Conservation (phyloP, 1,140 invertebrate genomes). For the Halyomorpha halys region DNA sequence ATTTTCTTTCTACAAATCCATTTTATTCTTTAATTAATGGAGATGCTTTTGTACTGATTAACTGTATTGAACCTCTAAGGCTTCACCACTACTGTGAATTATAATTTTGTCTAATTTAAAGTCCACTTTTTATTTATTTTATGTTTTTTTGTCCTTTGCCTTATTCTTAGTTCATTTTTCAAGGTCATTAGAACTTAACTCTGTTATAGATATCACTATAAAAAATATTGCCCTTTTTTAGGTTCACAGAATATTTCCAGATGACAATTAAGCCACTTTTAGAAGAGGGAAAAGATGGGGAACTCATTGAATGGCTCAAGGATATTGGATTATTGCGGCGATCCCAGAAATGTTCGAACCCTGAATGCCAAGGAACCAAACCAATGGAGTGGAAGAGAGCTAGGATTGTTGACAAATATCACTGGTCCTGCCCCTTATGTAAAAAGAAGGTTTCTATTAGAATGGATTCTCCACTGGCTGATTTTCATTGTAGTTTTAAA, state of each 20-base stretch:
- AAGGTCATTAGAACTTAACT: conserved; percentile 10
- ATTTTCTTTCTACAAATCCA: not conserved
- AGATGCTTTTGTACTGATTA: no score
- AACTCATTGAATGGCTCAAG: conserved; percentile 35
- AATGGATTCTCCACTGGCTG: conserved; percentile 32
- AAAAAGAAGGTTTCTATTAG: conserved; percentile 34
- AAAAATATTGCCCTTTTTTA: conserved; percentile 18
- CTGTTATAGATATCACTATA: not conserved
- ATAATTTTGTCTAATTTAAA: not conserved
- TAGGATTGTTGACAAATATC: conserved; percentile 33
- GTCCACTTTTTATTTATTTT: not conserved
- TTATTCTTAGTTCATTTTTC: conserved; percentile 8
- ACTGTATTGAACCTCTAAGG: no score
- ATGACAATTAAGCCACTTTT: conserved; percentile 32
- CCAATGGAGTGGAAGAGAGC: conserved; percentile 34
- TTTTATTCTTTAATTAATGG: not conserved
- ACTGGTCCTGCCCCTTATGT: conserved; percentile 34
- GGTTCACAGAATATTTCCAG: conserved; percentile 31
- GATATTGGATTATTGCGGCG: conserved; percentile 31
- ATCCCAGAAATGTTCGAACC: conserved; percentile 31
- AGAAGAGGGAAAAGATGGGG: conserved; percentile 32
- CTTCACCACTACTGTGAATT: no score
- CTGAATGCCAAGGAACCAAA: conserved; percentile 32
- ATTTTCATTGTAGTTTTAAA: conserved; percentile 34
- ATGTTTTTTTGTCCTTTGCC: not conserved